Conservation (phyloP, 2,797 vertebrate genomes). For the Chaunax sp. region DNA sequence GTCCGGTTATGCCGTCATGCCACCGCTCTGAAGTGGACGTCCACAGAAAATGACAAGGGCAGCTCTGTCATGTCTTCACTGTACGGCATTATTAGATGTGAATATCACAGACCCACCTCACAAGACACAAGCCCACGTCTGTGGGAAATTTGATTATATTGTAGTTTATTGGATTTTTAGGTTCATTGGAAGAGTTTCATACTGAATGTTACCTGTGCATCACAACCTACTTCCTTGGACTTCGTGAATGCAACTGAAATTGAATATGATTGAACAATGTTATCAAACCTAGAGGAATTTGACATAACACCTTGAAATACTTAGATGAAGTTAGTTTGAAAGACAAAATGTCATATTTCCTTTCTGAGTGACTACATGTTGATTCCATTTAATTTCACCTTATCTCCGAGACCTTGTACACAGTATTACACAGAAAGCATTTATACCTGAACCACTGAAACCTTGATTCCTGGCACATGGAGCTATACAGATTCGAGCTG, state of each 20-base stretch:
- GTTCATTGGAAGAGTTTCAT: background rate
- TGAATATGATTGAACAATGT: conserved; percentile 25
- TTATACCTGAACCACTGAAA: background rate
- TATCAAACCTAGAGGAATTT: conserved; percentile 12
- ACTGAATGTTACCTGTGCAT: background rate
- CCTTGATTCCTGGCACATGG: background rate
- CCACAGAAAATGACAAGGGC: background rate
- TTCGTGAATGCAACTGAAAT: conserved; percentile 8
- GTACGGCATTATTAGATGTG: background rate
- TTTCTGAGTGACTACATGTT: conserved; percentile 3
- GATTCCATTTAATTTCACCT: conserved; percentile 14
- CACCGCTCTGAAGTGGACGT: background rate
- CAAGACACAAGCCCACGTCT: too few species aligned
- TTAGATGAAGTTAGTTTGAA: conserved; percentile 3
- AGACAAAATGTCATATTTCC: background rate
- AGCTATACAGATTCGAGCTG: background rate
- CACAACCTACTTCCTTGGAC: background rate
- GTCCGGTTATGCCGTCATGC: too few species aligned
- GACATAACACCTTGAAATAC: conserved; percentile 11
- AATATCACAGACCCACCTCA: too few species aligned
- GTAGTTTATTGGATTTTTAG: background rate
- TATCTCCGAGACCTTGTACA: conserved; percentile 2
- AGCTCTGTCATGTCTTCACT: background rate
- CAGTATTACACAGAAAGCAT: background rate
- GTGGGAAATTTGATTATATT: background rate